Conservation (phyloP, 1,140 invertebrate genomes). For the Harpegnathos saltator region DNA sequence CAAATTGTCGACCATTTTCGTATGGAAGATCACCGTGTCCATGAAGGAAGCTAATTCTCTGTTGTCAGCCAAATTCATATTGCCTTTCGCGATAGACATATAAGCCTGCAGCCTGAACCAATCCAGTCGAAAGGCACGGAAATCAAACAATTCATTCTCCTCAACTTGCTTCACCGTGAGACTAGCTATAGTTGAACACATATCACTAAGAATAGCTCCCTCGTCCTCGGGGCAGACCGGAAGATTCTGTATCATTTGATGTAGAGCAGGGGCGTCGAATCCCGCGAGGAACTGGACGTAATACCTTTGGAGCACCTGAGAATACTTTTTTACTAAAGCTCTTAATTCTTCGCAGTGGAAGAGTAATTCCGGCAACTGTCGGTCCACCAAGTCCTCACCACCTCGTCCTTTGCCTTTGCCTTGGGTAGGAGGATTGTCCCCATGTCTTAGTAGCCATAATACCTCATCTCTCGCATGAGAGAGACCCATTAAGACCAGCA, state of each 20-base stretch:
- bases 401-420: constrained; percentile 94
- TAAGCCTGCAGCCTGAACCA: constrained; percentile 99
- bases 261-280: constrained; percentile 97
- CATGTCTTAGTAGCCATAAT: constrained; percentile 97
- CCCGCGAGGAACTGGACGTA: constrained; percentile 98
- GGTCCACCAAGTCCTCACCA: constrained; percentile 95
- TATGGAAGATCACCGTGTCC: constrained; percentile 98
- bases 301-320: constrained; percentile 98
- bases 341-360: constrained; percentile 99
- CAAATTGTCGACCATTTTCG: constrained; percentile 99
- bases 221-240: constrained; percentile 97
- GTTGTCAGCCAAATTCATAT: constrained; percentile 94
- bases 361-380: constrained; percentile 98
- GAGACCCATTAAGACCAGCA: constrained; percentile 98
- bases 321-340: constrained; percentile 96
- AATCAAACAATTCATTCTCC: constrained; percentile 98
- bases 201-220: constrained; percentile 96
- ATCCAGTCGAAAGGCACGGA: constrained; percentile 96
- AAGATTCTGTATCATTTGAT: constrained; percentile 95
- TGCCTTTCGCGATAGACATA: constrained; percentile 94
- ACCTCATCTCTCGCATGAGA: constrained; percentile 98
- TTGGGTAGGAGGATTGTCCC: constrained; percentile 96
- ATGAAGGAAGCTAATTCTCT: constrained; percentile 95
- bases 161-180: constrained; percentile 98
- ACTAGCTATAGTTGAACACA: constrained; percentile 95